These are phyloP conservation scores for Tragelaphus oryx DNA, from an alignment of 2,797 vertebrate genomes.

Conservation along the genomic window DNA sequence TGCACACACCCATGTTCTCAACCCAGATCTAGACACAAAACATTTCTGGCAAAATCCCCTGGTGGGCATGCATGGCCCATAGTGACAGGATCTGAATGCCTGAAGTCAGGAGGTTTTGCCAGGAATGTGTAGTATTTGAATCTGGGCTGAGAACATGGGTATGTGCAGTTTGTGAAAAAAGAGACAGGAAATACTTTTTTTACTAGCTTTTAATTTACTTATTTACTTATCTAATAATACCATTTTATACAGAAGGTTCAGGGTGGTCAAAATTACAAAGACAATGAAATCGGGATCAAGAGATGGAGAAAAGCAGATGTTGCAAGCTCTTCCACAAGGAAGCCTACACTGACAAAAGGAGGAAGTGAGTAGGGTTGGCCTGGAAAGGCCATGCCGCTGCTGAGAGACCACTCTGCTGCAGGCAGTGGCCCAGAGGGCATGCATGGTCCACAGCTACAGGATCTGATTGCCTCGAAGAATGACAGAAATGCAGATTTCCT, in stretches of 20 bases:
- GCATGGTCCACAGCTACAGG: accelerated
- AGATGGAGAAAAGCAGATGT: neutral
- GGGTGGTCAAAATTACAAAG: neutral
- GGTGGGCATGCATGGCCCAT: neutral
- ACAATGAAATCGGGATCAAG: neutral
- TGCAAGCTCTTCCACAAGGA: neutral
- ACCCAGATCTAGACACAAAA: neutral
- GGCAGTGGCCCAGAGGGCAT: neutral
- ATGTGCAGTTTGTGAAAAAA: neutral
- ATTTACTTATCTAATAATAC: neutral
- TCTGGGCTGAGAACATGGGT: neutral
- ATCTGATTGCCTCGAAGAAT: neutral
- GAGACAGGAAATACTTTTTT: neutral
- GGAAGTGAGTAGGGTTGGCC: neutral
- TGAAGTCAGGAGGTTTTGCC: neutral
- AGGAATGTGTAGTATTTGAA: neutral
- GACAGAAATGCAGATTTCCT: neutral
- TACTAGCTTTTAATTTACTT: neutral
- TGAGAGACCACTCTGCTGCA: no score
- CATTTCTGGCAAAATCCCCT: accelerated
- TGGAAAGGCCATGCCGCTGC: neutral
- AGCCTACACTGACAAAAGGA: neutral
- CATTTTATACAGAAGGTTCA: neutral
- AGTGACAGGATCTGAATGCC: neutral
- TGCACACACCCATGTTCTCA: neutral